Evolutionary conservation across 2,888 invertebrate species (phyloP), one percentile per base, ranked within the genome.

Genomic region (Sesamia inferens): DNA sequence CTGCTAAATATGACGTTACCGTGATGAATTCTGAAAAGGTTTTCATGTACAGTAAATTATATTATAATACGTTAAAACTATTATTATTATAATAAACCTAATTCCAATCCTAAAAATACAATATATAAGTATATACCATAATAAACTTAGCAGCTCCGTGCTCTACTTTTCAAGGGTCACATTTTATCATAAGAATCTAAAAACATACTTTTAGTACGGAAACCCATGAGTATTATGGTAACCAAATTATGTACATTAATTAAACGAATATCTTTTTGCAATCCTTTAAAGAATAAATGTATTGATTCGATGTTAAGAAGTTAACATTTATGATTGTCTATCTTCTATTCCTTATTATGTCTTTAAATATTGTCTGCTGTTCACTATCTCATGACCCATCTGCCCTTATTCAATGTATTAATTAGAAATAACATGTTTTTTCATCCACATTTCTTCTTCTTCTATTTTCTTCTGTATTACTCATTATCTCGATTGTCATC

Each of bases 121-220:
- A 44, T 44, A 55, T 74, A 66, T 54, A 44, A 47, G 13, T 42
- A 59, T 66, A 77, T 44, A 44, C 42, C n/a, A 14, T n/a, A 65
- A 13, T 65, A 79, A 42, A 74, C 62, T 24, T 58, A 68, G 55
- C 58, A 59, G 47, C 62, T 71, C 57, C 78, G 72, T 78, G 79
- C 58, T 71, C 83, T 14, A 82, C 65, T 82, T 71, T 68, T 69
- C 58, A 81, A 69, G 78, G 69, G 82, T 76, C 82, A 69, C 67
- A 76, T 63, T 79, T 79, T 76, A 78, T 78, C 81, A 69, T 31
- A 81, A 14, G 48, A 79, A 71, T 67, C 82, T 64, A 61, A 70
- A 79, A 78, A 78, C 67, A 82, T 22, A 82, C 16, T 74, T 69
- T 58, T 66, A 54, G 54, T 76, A 59, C 57, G 62, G 76, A 79